These are phyloP conservation scores for Caenorhabditis doughertyi DNA, from an alignment of 2,888 invertebrate genomes.

Conservation along the genomic window DNA sequence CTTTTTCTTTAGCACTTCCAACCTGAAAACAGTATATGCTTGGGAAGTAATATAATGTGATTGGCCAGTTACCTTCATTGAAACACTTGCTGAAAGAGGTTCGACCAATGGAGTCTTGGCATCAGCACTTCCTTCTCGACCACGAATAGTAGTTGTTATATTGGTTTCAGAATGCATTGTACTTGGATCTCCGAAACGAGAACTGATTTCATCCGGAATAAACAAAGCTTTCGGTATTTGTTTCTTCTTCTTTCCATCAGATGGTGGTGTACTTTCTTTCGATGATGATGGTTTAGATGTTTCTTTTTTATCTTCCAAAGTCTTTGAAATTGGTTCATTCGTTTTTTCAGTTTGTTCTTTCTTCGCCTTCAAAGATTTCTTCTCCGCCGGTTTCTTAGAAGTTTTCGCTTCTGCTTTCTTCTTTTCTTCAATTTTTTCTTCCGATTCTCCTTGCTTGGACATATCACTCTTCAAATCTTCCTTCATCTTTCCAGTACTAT, in stretches of 20 bases:
- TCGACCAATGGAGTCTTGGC: constrained; percentile 67
- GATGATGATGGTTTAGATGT: constrained; percentile 27
- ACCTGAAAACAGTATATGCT: constrained; percentile 45
- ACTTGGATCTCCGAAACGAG: constrained; percentile 76
- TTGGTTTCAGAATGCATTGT: constrained; percentile 75
- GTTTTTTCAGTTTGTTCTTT: constrained; percentile 10
- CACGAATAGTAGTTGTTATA: constrained; percentile 73
- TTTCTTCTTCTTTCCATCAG: constrained; percentile 64
- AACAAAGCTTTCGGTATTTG: constrained; percentile 77
- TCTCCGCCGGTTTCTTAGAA: constrained; percentile 22
- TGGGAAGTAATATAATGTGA: neutral
- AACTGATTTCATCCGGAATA: constrained; percentile 82
- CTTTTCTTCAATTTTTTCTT: constrained; percentile 42
- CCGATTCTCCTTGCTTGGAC: constrained; percentile 5
- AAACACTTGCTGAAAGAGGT: constrained; percentile 69
- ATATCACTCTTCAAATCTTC: neutral
- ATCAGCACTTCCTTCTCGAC: constrained; percentile 74
- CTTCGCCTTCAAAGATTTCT: constrained; percentile 22
- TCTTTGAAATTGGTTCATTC: neutral
- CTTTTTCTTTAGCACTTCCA: constrained; percentile 64
- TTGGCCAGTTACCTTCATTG: constrained; percentile 63
- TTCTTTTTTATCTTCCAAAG: constrained; percentile 36
- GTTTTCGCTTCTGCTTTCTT: constrained; percentile 31
- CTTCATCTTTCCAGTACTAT: constrained; percentile 11
- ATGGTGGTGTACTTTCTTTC: constrained; percentile 45